Base-by-base conservation (phyloP, 1,140 invertebrate species). In the Chrysoperla carnea region DNA sequence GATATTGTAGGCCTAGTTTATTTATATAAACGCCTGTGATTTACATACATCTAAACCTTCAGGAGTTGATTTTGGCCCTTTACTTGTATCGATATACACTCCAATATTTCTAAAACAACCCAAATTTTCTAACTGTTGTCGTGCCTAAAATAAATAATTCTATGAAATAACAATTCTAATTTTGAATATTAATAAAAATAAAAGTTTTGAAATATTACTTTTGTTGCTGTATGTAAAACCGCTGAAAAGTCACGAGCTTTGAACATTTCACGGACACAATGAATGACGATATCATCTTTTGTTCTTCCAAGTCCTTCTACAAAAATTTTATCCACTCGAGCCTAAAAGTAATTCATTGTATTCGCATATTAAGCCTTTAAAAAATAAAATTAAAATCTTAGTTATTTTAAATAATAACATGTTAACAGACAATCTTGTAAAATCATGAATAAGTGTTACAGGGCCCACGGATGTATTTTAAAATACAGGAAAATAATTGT, bases 91-190 rank as follows among this genome's bases (percentile, higher is more conserved):
- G 47, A 94, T 84, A 46, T 70, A 72, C 28, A 91, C 73, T 9
- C 72, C 73, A 42, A 93, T 76, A 50, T 77, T 78, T 49, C 76
- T 77, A 57, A 93, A 93, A 55, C 86, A 84, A 23, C 83, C 84
- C 39, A 92, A 67, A 17, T 71, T 68, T 51, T 86, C 75, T 36
- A 93, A 63, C 46, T 76, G 76, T 9, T 66, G 62, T 39, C 76
- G 70, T 1, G 83, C 81, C 64, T 69, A 50, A 17, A 54, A 52
- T 44, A 44, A 41, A 17, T 4, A 14, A 37, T 1, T 12, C 23
- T 28, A 37, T 12, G 23, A 2, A 12, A 9, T n/a, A 13, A 37
- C 4, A 12, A 31, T 15, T 23, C n/a, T 31, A 41, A 33, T n/a
- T 11, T 15, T 4, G 5, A 4, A 40, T 14, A 11, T 40, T 11